Conservation (phyloP, 1,140 invertebrate species). For the Linepithema humile region DNA sequence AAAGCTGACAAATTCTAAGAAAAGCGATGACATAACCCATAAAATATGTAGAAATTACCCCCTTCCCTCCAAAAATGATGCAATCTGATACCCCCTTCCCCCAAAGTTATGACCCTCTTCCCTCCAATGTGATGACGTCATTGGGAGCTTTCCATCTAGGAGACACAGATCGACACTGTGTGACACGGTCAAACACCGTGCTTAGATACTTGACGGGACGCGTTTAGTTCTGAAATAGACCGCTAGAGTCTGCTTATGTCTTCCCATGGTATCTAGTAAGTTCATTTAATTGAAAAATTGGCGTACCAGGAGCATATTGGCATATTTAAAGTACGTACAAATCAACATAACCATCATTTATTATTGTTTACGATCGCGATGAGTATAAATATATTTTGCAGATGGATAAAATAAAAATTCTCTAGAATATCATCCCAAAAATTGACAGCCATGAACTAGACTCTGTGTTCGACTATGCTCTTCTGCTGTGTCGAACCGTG, state of each 20-base stretch:
- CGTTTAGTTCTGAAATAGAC: background rate
- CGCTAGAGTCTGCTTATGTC: background rate
- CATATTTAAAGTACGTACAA: background rate
- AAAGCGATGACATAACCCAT: too few species aligned
- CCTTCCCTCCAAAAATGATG: too few species aligned
- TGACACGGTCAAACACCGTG: background rate
- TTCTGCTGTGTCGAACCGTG: too few species aligned
- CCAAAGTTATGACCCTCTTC: too few species aligned
- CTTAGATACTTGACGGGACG: background rate
- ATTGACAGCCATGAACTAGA: too few species aligned
- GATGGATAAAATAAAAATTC: background rate
- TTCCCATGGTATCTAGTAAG: background rate
- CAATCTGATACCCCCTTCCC: too few species aligned
- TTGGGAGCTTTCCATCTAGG: background rate
- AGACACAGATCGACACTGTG: background rate
- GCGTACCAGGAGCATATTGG: background rate
- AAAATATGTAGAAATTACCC: too few species aligned
- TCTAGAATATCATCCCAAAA: too few species aligned
- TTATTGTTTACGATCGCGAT: background rate
- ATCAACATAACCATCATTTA: background rate
- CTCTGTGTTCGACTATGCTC: too few species aligned
- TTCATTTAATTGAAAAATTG: background rate
- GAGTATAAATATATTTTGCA: background rate
- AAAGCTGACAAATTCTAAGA: too few species aligned
- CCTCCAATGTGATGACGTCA: too few species aligned